phyloP scores from a whole-genome alignment of 2,113 vertebrate genomes.

The Xenopus borealis region DNA sequence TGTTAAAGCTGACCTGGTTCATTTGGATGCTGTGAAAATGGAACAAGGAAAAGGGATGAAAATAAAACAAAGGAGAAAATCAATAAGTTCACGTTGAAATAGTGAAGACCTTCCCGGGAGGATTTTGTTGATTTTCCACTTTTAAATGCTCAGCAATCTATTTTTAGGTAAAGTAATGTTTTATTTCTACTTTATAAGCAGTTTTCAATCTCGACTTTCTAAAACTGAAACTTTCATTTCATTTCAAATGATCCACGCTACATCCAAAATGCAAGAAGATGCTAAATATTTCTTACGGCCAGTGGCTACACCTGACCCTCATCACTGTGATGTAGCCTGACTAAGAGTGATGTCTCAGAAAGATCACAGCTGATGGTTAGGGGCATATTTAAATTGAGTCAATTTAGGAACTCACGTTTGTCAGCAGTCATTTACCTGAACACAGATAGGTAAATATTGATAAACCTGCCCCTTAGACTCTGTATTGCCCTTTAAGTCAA shows the following conservation, averaged over 20 bases:
- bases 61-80: constrained; percentile 16
- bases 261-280: constrained; percentile 30
- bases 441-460: constrained; percentile 43
- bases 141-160: constrained; percentile 13
- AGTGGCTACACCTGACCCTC: constrained; percentile 53
- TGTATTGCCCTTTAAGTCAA: constrained; percentile 56
- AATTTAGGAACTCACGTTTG: no score
- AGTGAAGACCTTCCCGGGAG: constrained; percentile 11
- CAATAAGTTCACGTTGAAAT: constrained; percentile 11
- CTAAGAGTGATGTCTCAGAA: constrained; percentile 52
- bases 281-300: constrained; percentile 38
- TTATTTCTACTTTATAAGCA: neutral
- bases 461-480: constrained; percentile 59
- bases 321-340: constrained; percentile 53
- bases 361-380: constrained; percentile 60
- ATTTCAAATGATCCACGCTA: neutral
- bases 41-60: constrained; percentile 4
- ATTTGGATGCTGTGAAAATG: constrained; percentile 13
- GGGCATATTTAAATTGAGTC: no score
- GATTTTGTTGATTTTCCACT: constrained; percentile 3
- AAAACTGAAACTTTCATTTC: no score
- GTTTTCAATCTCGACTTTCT: neutral
- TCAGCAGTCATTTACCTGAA: no score
- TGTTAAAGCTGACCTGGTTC: constrained; percentile 1
- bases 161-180: neutral